These are phyloP conservation scores for Aporophyla lueneburgensis DNA, from an alignment of 2,888 invertebrate species.

Conservation along the genomic window DNA sequence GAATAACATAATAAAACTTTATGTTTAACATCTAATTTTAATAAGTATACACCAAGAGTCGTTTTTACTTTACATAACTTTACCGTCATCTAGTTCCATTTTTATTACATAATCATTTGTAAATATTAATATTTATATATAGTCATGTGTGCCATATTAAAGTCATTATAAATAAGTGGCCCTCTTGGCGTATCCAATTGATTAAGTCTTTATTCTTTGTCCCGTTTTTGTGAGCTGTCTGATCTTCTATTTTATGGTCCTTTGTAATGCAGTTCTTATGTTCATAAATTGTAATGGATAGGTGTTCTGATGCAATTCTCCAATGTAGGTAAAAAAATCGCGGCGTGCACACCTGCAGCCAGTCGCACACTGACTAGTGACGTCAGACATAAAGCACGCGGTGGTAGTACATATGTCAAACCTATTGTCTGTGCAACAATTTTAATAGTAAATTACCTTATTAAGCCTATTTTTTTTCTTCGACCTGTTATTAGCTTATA, in stretches of 20 bases:
- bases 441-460: constrained; percentile 51
- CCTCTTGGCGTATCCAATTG: constrained; percentile 29
- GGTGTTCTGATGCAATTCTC: constrained; percentile 67
- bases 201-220: constrained; percentile 33
- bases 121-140: constrained; percentile 22
- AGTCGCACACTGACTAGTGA: constrained; percentile 65
- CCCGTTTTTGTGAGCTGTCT: constrained; percentile 38
- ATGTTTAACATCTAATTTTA: constrained; percentile 1
- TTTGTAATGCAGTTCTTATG: constrained; percentile 48
- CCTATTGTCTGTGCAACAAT: constrained; percentile 58
- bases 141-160: constrained; percentile 15
- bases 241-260: constrained; percentile 36
- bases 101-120: constrained; percentile 23
- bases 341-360: constrained; percentile 75
- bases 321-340: constrained; percentile 72
- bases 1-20: constrained; percentile 16
- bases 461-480: constrained; percentile 2
- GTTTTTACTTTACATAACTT: constrained; percentile 17
- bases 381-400: constrained; percentile 75
- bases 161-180: constrained; percentile 26
- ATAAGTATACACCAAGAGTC: neutral
- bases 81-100: constrained; percentile 20
- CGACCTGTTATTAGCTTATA: neutral
- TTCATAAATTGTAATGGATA: constrained; percentile 39
- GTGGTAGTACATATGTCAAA: constrained; percentile 64